Conservation (phyloP, 2,888 invertebrate genomes). For the Synergus itoensis region DNA sequence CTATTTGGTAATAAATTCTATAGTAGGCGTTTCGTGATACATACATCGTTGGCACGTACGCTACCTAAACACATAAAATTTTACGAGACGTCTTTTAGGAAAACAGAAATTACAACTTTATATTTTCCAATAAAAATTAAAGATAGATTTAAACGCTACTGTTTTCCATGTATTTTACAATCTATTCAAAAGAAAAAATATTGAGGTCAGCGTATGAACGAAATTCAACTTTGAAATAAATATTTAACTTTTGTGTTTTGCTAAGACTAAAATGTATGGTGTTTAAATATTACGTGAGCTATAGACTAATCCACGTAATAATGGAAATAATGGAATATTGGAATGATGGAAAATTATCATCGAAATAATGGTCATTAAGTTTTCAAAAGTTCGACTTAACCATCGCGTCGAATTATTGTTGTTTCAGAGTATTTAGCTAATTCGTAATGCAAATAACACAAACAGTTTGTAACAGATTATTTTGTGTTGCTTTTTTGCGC, state of each 20-base stretch:
- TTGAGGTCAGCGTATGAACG: background rate
- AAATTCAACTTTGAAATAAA: too few relatives aligned
- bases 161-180: background rate
- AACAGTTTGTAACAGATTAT: too few relatives aligned
- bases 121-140: constrained; percentile 1
- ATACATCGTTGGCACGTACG: constrained; percentile 1
- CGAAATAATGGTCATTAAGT: too few relatives aligned
- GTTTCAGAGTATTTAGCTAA: background rate
- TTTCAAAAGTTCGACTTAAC: too few relatives aligned
- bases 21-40: background rate
- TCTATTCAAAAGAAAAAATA: background rate
- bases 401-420: background rate
- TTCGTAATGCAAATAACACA: background rate
- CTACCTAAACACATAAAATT: constrained; percentile 6
- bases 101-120: constrained; percentile 15
- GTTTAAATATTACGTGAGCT: background rate
- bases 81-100: background rate
- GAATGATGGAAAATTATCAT: background rate
- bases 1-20: background rate
- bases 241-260: too few relatives aligned
- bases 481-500: too few relatives aligned
- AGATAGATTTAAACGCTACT: background rate
- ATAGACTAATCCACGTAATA: background rate
- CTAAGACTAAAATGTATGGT: background rate
- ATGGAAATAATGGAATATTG: too few relatives aligned